Evolutionary conservation across 2,113 vertebrate genomes (phyloP), one percentile per base, ranked within the genome.

Genomic region (Acrocephalus kingi): DNA sequence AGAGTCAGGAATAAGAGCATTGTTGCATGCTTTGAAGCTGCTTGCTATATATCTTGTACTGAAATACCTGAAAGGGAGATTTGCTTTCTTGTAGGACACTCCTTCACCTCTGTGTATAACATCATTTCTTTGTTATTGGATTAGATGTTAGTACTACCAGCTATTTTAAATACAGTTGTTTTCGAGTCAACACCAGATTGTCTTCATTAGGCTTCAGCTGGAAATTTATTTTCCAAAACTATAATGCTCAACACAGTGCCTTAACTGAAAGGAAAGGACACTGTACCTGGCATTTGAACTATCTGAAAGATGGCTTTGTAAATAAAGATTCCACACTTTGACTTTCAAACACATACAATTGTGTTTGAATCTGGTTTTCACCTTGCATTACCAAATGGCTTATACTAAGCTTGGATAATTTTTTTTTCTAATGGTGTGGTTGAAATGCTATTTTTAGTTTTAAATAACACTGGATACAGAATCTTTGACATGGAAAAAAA

Each of bases 61-160:
- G 39, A 94, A 93, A 91, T 45, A 75, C 39, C 41, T 15, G 72
- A 74, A 89, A 64, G 22, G 13, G 25, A 86, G 33, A 46, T 74
- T 27, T 81, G 5, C 11, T 78, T 56, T 59, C 43, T 61, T 56
- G 15, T 9, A 48, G 52, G 51, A 77, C 21, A 25, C 37, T 67
- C 24, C 59, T 90, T 91, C 72, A 76, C 35, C 72, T 52, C 72
- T 72, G 14, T 41, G 33, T 35, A 11, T 43, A 71, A 68, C 21
- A 43, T 39, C 31, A 37, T 7, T 59, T 92, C 33, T 23, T 63
- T 71, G 78, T 83, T 93, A 93, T 0, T 90, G 83, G 75, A 86
- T 94, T 94, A 94, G 45, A n/a, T 63, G 80, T 94, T 97, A 95
- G 90, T 72, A 52, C 9, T 22, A 49, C 19, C 20, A 90, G 37